Evolutionary conservation across 2,113 vertebrate species (phyloP).

Genomic region (Python bivittatus): DNA sequence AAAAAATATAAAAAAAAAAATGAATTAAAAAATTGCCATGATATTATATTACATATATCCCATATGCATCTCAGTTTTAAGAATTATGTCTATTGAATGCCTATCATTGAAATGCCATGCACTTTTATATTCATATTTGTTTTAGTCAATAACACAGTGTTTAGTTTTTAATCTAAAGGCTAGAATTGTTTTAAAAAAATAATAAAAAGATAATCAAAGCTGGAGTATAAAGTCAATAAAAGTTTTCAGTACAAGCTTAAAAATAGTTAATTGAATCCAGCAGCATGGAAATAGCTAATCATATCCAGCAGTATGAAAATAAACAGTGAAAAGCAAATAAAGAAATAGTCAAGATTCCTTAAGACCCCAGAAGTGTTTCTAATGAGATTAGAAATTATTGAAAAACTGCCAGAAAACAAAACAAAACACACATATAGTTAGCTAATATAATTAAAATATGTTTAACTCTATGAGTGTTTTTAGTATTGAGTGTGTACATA

Average conservation of each 20-base stretch:
- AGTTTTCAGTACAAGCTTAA: not conserved
- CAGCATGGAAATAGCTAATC: not conserved
- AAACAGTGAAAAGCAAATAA: not conserved
- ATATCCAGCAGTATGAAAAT: not conserved
- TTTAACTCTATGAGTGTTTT: not conserved
- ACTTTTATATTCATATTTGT: not conserved
- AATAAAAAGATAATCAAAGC: not conserved
- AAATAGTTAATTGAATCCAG: not conserved
- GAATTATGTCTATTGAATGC: not conserved
- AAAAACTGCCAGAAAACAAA: not conserved
- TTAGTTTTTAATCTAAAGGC: not conserved
- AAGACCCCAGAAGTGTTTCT: not conserved
- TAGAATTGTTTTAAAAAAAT: not conserved
- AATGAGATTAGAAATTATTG: not conserved
- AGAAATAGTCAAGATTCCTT: not conserved
- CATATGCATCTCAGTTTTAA: not conserved
- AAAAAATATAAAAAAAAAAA: too few relatives aligned
- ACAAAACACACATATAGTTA: not conserved
- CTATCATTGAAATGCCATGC: too few relatives aligned
- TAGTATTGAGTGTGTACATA: not conserved
- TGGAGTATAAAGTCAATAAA: not conserved
- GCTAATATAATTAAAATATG: not conserved
- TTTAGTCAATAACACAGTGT: not conserved
- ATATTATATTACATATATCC: not conserved
- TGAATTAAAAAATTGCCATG: not conserved